Evolutionary conservation across 2,888 invertebrate genomes (phyloP), one percentile per base, ranked within the genome.

Genomic region (Tipula unca): DNA sequence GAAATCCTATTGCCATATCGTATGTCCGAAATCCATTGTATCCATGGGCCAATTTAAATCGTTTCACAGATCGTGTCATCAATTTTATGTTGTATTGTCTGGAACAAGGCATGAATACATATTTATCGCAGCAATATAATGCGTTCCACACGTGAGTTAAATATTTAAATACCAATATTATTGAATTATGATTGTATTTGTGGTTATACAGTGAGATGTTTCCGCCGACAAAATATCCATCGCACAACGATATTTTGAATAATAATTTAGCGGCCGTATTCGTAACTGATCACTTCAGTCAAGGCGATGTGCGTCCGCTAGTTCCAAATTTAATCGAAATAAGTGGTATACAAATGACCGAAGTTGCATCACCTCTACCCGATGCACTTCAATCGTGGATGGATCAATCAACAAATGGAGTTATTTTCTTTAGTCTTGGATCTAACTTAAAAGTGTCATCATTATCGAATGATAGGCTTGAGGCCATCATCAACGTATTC

Each of bases 371-470:
- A 36, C 39, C 39, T 14, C 25, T 36, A 20, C 25, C 84, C 32
- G 20, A 39, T 25, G 48, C 91, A 32, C 88, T 92, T 8, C 88
- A 91, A 86, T 87, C 88, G n/a, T 91, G 91, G 84, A 87, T 92
- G 4, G 90, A 91, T 42, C 89, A 88, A 0, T 90, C 92, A 1
- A 87, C 88, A 35, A 88, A 92, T 86, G 92, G 92, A 0, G 91
- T 90, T 1, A 89, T 92, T 29, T 91, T 91, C 87, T 92, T 92
- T 86, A 91, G 92, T 0, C 89, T 93, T 89, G 92, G 92, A 13
- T 89, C 91, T 1, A 90, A 90, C 85, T 29, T 91, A 3, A 89
- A 88, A 85, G 89, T 90, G 85, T 88, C 88, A 84, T 85, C 87
- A 54, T 85, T 91, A 25, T 89, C 89, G 0, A 1, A 84, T 1